phyloP scores from a whole-genome alignment of 92 coral and sea anemone species.

The Epizoanthus rinbou region DNA sequence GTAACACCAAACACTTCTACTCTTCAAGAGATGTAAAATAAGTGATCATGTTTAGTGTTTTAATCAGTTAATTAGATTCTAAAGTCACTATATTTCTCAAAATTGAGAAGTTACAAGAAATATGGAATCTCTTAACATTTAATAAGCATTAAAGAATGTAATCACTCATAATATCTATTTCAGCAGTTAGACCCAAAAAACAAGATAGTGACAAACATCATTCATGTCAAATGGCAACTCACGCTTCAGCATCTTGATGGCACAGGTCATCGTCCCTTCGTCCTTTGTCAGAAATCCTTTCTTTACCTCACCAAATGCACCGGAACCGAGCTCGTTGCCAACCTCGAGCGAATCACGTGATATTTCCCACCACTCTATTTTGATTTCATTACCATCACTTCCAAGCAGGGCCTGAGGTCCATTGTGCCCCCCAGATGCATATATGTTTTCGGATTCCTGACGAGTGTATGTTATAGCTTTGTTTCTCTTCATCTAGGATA shows the following conservation, averaged over 20 bases:
- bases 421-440: conserved; percentile 10
- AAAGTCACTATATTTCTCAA: too few species aligned
- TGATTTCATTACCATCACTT: conserved; percentile 10
- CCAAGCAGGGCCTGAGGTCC: neutral
- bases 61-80: too few species aligned
- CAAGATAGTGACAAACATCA: too few species aligned
- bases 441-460: conserved; percentile 33
- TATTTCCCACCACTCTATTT: conserved; percentile 43
- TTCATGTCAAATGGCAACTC: neutral
- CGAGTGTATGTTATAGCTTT: neutral
- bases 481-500: neutral
- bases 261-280: conserved; percentile 11
- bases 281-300: conserved; percentile 31
- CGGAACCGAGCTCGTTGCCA: conserved; percentile 33
- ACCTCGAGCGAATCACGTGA: conserved; percentile 28
- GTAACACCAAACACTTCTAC: too few species aligned
- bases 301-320: conserved; percentile 34
- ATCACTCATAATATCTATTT: too few species aligned
- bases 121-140: too few species aligned
- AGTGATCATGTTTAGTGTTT: too few species aligned
- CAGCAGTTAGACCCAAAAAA: too few species aligned
- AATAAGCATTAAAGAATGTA: too few species aligned
- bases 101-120: too few species aligned
- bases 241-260: conserved; percentile 40
- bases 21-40: too few species aligned